Base-by-base conservation (phyloP, 2,113 vertebrate genomes). In the Noctilio leporinus region DNA sequence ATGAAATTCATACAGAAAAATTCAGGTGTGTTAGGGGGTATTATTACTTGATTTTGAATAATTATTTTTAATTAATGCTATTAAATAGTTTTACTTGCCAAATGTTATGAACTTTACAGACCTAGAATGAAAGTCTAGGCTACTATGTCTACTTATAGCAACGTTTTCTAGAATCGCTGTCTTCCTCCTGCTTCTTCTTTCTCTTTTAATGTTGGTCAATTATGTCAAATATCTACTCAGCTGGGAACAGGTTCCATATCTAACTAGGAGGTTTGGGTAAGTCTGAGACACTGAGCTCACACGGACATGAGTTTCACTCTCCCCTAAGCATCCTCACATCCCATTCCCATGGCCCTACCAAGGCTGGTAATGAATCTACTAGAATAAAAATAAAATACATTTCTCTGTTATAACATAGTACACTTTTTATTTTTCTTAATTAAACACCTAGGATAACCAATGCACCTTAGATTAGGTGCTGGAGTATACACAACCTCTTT, bases 11-110 rank as follows among this genome's bases (percentile, higher is more conserved):
- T 3, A 28, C 16, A 28, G 9, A 35, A 88, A 78, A 69, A 47
- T 28, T 82, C n/a, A 72, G 0, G 69, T 33, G 3, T 62, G 6
- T 45, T 87, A 70, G 30, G 2, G 10, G 22, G 45, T n/a, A 55
- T 40, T 88, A 47, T 24, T 65, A 47, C 57, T 88, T 88, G 53
- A 84, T 83, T 87, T 67, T 47, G 22, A 70, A 75, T 84, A 49
- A 19, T 19, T 51, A 2, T 53, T 92, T 92, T 85, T 49, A 83
- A 83, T 86, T 86, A 5, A 53, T 86, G 28, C n/a, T 93, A 47
- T 85, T 80, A 43, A 82, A 51, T 65, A 77, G 87, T 78, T 93
- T 84, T 3, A 65, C 14, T 84, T 94, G 40, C 64, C 51, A 77
- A 85, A 87, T 47, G 26, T 49, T 85, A 81, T 49, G 16, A n/a